phyloP scores from a whole-genome alignment of 2,797 vertebrate species.

The Orestias chungarensis region DNA sequence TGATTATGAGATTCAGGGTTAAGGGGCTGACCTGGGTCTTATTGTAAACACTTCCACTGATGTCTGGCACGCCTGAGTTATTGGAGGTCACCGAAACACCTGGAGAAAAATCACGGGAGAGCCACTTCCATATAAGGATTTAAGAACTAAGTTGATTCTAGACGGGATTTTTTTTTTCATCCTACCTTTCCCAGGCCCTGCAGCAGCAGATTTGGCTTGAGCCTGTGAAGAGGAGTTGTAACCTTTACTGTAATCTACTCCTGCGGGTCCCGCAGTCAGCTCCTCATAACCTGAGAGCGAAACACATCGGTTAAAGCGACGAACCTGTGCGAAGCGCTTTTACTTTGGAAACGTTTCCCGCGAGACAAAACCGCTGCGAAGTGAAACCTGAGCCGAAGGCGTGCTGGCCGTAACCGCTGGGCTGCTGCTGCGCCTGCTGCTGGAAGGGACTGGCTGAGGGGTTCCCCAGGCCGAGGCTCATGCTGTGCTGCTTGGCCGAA shows the following conservation, averaged over 20 bases:
- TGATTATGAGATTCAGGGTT: neutral
- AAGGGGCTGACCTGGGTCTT: slow-evolving; percentile 90
- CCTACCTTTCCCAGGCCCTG: slow-evolving; percentile 93
- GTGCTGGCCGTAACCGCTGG: slow-evolving; percentile 90
- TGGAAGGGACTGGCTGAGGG: slow-evolving; percentile 88
- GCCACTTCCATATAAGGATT: neutral
- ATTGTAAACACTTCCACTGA: slow-evolving; percentile 95
- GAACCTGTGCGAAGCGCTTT: neutral
- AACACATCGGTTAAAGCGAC: neutral
- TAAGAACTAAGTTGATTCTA: neutral
- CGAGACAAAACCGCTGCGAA: neutral
- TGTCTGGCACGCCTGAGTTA: slow-evolving; percentile 92
- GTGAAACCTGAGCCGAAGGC: slow-evolving; percentile 85
- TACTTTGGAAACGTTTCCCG: neutral
- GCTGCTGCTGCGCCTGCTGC: slow-evolving; percentile 85
- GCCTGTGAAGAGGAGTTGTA: slow-evolving; percentile 92
- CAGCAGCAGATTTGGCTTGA: slow-evolving; percentile 90
- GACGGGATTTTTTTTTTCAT: neutral
- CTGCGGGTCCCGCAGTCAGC: slow-evolving; percentile 88
- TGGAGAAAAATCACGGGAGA: slow-evolving; percentile 51
- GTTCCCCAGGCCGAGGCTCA: slow-evolving; percentile 85
- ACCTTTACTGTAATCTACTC: slow-evolving; percentile 93
- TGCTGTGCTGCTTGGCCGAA: slow-evolving; percentile 92
- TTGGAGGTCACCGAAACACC: slow-evolving; percentile 92
- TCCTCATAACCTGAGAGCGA: slow-evolving; percentile 89